Percentiles rank a stretch among this genome's conserved stretches.
Evolutionary conservation across 2,797 vertebrate species (phyloP).

Genomic region (Myotis vivesi): DNA sequence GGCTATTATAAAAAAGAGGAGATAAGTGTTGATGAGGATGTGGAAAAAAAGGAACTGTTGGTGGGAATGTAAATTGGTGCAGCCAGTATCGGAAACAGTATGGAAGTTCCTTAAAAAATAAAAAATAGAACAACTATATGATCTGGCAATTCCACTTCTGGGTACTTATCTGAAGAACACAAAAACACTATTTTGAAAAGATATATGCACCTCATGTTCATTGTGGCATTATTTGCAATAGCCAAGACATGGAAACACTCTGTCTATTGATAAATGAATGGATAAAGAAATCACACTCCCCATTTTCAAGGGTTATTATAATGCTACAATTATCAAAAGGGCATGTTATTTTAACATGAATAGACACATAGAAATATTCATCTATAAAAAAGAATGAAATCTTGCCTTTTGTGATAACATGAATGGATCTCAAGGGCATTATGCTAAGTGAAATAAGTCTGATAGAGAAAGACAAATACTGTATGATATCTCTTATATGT

Average conservation of each 20-base stretch:
- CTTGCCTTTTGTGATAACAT: background rate
- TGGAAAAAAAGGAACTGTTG: background rate
- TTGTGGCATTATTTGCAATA: background rate
- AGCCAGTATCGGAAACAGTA: background rate
- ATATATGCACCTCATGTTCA: background rate
- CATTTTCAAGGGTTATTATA: background rate
- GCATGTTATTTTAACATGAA: background rate
- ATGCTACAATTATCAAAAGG: background rate
- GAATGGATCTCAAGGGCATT: background rate
- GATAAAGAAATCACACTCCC: background rate
- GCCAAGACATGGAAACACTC: background rate
- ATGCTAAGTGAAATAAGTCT: background rate
- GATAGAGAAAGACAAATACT: background rate
- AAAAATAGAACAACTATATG: background rate
- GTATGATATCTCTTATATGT: background rate
- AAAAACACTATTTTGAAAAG: background rate
- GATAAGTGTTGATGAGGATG: background rate
- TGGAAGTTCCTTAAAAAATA: background rate
- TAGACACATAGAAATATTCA: background rate
- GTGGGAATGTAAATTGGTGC: background rate
- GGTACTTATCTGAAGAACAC: background rate
- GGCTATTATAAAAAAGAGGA: background rate
- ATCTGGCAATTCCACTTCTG: background rate
- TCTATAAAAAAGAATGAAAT: background rate
- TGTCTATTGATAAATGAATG: background rate